Evolutionary conservation across 2,888 invertebrate species (phyloP).

Genomic region (Acanthacorydalis orientalis): DNA sequence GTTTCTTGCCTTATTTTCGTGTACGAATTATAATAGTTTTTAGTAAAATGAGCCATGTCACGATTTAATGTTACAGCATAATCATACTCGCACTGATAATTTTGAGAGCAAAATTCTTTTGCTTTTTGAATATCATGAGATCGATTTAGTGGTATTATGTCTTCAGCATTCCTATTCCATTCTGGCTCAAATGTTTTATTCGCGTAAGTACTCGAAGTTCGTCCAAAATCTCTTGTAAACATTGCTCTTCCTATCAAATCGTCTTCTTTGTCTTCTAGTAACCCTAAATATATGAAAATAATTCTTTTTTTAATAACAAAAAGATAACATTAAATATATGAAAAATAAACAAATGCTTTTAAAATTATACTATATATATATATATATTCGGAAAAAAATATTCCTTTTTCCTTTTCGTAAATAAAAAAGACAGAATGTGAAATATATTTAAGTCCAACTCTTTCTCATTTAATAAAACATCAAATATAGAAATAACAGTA

Average conservation of each 20-base stretch:
- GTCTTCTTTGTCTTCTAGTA: slow-evolving; percentile 62
- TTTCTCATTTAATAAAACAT: too few relatives aligned
- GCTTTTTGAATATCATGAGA: slow-evolving; percentile 45
- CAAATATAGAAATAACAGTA: too few relatives aligned
- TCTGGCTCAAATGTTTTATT: slow-evolving; percentile 64
- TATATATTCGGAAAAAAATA: neutral
- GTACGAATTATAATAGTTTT: slow-evolving; percentile 57
- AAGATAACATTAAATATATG: neutral
- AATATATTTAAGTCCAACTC: too few relatives aligned
- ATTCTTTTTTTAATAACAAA: neutral
- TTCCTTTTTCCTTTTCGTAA: neutral
- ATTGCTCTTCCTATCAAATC: slow-evolving; percentile 54
- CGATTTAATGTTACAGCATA: slow-evolving; percentile 70
- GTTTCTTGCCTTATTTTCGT: slow-evolving; percentile 11
- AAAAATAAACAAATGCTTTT: too few relatives aligned
- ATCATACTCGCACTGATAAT: slow-evolving; percentile 77
- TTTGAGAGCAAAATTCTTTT: slow-evolving; percentile 56
- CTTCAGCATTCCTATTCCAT: slow-evolving; percentile 47
- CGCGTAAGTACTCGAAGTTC: slow-evolving; percentile 65
- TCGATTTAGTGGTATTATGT: slow-evolving; percentile 57
- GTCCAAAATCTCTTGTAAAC: slow-evolving; percentile 62
- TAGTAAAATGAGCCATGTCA: slow-evolving; percentile 74
- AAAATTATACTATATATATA: too few relatives aligned
- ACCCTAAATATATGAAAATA: slow-evolving; percentile 34
- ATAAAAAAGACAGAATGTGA: too few relatives aligned